Conservation (phyloP, 1,140 invertebrate species). For the Drosophila lacertosa region DNA sequence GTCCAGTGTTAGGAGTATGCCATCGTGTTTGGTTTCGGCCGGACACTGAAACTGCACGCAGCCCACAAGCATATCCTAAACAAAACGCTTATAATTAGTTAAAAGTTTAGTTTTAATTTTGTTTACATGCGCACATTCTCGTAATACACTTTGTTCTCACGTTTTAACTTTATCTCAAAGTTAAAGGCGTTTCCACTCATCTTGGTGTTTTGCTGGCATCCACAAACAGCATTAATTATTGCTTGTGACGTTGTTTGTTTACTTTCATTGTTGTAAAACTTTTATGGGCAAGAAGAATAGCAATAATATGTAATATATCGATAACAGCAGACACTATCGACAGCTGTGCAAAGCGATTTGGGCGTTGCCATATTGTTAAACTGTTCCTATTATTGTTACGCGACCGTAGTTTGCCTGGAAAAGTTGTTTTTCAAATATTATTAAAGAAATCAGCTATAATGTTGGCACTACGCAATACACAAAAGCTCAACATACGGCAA, state of each 20-base stretch:
- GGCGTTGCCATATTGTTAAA: conserved; percentile 19
- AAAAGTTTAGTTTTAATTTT: not conserved
- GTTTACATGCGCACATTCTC: conserved; percentile 68
- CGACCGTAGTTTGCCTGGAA: conserved; percentile 43
- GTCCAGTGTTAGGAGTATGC: conserved; percentile 93
- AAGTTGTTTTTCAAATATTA: conserved; percentile 50
- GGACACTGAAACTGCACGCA: conserved; percentile 91
- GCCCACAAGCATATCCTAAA: conserved; percentile 86
- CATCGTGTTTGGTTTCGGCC: conserved; percentile 95
- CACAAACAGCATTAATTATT: not conserved
- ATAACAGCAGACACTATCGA: conserved; percentile 9
- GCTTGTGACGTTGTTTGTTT: conserved; percentile 28
- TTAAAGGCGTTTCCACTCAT: conserved; percentile 65
- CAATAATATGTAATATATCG: conserved; percentile 1
- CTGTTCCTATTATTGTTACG: conserved; percentile 64
- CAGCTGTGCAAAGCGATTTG: not conserved
- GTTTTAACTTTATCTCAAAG: conserved; percentile 81
- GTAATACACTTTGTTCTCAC: conserved; percentile 82
- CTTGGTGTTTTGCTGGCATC: conserved; percentile 14
- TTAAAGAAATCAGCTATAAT: conserved; percentile 59
- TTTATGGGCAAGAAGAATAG: not conserved
- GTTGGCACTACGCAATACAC: conserved; percentile 48
- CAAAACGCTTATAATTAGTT: not conserved
- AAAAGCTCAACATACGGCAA: conserved; percentile 46
- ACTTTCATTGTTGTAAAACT: conserved; percentile 15